Base-by-base conservation (phyloP, 2,888 invertebrate genomes). In the Prostheceraeus crozeri region DNA sequence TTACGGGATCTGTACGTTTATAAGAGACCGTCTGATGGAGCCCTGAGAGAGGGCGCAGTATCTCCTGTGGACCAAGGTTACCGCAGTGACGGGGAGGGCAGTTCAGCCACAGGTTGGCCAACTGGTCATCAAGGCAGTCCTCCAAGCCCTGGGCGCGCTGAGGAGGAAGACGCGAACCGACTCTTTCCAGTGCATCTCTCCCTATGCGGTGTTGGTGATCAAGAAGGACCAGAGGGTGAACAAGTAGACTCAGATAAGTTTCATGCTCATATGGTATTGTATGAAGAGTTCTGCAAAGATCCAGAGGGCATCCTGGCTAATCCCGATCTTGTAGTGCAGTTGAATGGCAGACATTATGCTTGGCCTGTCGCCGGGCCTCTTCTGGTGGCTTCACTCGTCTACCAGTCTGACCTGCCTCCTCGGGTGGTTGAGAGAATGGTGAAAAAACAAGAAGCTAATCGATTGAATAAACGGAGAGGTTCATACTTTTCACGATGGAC, bases 291-390 rank as follows among this genome's bases (percentile, higher is more conserved):
- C 14, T 14, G 30, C 35, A 57, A 66, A 11, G 73, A 72, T 3
- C 57, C 66, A 11, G 72, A 74, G n/a, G 80, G 80, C 48, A 69
- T 54, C 16, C 19, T 54, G 35, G 19, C 6, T 3, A 54, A 54
- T 36, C 14, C 31, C 4, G 35, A 54, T 6, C 30, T 54, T 3
- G 35, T 54, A 11, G n/a, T 54, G 14, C 30, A 14, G 4, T 35
- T 54, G 3, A 54, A 54, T 30, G 54, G 54, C 3, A 54, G 6
- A 4, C 78, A 85, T 77, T 85, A 87, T 80, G 86, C 85, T 70
- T 93, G 91, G 90, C 81, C 84, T 67, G 84, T 85, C 67, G 94
- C 93, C 67, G 86, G 86, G 62, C 89, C 93, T 40, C 84, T 91
- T 72, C 82, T 96, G 69, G 83, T 91, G 72, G 87, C 89, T 65